Base-by-base conservation (phyloP, 2,113 vertebrate genomes). In the Charina bottae region DNA sequence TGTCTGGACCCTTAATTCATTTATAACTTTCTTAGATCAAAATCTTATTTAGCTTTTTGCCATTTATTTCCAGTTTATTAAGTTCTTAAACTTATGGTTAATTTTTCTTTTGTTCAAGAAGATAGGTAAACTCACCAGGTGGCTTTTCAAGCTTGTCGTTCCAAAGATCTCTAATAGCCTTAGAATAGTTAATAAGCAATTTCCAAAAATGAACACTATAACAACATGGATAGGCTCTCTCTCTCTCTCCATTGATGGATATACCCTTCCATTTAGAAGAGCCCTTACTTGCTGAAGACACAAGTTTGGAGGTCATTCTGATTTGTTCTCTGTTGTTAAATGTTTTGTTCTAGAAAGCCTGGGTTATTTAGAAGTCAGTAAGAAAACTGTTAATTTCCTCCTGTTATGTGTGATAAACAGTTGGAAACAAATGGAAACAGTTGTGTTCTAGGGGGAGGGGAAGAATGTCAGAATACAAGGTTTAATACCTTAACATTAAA, bases 371-470 rank as follows among this genome's bases (percentile, higher is more conserved):
- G 5, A 59, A 85, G 37, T 53, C 10, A 6, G 46, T 62, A 33
- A 21, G 15, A 90, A 91, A 91, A 53, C 42, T 53, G 42, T 7
- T 83, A 53, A 60, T 54, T 90, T 90, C 90, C 83, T 85, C 17
- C 83, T 90, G 90, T 26, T 21, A 21, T 21, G n/a, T 33, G 15
- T 90, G 90, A 85, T 90, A 85, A 90, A 83, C 42, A 58, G 4
- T 54, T 24, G 37, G 60, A 58, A 28, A 85, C 72, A 85, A 84
- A 53, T 85, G 26, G 58, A 83, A 90, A 85, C 42, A n/a, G 26
- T 46, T 60, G 46, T 28, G 12, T n/a, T 62, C 26, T 85, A 28
- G 58, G 55, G 53, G 15, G 28, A 60, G 55, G n/a, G 33, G 58
- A 37, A 13, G 42, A 37, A 33, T 37, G 54, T 78, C 11, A 23